Conservation (phyloP, 2,888 invertebrate genomes). For the Volucella bombylans region DNA sequence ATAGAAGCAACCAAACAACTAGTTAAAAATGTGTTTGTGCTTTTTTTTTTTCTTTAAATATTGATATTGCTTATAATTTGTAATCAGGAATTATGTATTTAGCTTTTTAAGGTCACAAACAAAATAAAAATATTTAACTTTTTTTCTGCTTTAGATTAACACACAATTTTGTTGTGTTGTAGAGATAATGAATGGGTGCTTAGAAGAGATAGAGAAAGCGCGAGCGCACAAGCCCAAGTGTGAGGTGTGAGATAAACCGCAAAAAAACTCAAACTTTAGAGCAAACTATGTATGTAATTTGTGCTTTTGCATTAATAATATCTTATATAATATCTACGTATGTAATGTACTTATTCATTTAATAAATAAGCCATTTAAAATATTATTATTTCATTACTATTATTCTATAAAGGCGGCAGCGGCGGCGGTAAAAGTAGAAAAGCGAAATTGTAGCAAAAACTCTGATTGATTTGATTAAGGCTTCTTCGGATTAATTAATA, state of each 20-base stretch:
- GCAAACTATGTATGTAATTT: conserved; percentile 20
- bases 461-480: conserved; percentile 28
- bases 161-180: conserved; percentile 50
- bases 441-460: conserved; percentile 68
- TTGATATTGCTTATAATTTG: conserved; percentile 57
- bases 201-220: conserved; percentile 52
- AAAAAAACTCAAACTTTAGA: conserved; percentile 62
- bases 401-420: conserved; percentile 51
- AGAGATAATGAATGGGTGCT: conserved; percentile 57
- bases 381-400: conserved; percentile 22
- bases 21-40: conserved; percentile 45
- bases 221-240: conserved; percentile 57
- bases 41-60: conserved; percentile 49
- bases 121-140: conserved; percentile 41
- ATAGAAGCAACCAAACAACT: conserved; percentile 40
- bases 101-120: conserved; percentile 64
- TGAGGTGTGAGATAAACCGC: conserved; percentile 62
- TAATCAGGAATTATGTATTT: conserved; percentile 62
- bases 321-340: conserved; percentile 5
- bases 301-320: conserved; percentile 32
- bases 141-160: conserved; percentile 59
- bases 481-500: conserved; percentile 11
- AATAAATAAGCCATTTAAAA: conserved; percentile 28
- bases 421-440: conserved; percentile 69
- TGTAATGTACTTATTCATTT: background rate